Percentiles rank a stretch among this genome's conserved stretches.
phyloP scores from a whole-genome alignment of 2,888 invertebrate genomes.

The Drosophila siamana region DNA sequence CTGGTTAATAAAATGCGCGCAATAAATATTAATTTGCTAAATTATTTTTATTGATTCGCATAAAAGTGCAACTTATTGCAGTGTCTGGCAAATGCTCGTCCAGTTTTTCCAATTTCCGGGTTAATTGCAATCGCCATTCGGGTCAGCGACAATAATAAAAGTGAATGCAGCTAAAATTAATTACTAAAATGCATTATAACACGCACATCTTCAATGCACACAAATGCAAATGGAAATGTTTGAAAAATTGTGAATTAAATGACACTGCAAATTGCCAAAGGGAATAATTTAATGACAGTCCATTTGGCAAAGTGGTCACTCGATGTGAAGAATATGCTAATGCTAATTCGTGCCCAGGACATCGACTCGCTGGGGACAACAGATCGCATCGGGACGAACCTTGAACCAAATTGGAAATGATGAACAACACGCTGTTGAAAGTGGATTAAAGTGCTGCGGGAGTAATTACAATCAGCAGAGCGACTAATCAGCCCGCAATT shows the following conservation, averaged over 20 bases:
- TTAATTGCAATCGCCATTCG: constrained; percentile 46
- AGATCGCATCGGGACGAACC: constrained; percentile 11
- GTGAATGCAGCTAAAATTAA: constrained; percentile 64
- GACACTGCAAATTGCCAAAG: constrained; percentile 69
- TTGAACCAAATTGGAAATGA: constrained; percentile 26
- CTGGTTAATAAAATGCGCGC: constrained; percentile 37
- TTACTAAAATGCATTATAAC: constrained; percentile 73
- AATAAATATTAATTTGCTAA: constrained; percentile 70
- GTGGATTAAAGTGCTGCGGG: constrained; percentile 21
- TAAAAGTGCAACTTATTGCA: constrained; percentile 59
- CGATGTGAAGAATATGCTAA: constrained; percentile 60
- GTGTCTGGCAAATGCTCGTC: constrained; percentile 24
- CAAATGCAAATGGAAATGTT: constrained; percentile 2
- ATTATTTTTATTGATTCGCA: constrained; percentile 58
- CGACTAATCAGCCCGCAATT: constrained; percentile 42
- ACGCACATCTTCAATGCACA: constrained; percentile 41
- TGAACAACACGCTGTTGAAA: neutral
- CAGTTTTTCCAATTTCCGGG: constrained; percentile 38
- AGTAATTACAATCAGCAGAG: constrained; percentile 39
- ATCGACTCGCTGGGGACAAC: neutral
- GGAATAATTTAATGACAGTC: constrained; percentile 71
- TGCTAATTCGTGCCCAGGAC: constrained; percentile 41
- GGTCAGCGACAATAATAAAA: constrained; percentile 52
- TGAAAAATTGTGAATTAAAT: constrained; percentile 59
- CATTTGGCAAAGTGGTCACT: constrained; percentile 61